Conservation (phyloP, 2,797 vertebrate species). For the Danio jaintianensis region DNA sequence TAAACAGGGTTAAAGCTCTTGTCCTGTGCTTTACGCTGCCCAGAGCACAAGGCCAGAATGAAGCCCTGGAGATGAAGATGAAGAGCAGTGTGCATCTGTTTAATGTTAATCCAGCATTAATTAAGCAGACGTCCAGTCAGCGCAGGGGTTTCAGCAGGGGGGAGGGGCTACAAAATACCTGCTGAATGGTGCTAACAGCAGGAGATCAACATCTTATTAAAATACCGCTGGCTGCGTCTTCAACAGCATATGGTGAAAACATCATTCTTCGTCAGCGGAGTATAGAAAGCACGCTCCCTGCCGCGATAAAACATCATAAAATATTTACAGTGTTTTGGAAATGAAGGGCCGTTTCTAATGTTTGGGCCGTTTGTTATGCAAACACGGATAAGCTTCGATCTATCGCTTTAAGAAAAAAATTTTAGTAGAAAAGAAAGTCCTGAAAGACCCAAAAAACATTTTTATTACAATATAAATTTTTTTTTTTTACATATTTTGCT, state of each 20-base stretch:
- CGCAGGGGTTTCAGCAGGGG: slow-evolving; percentile 58
- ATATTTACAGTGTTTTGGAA: not conserved
- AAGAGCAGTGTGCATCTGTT: slow-evolving; percentile 73
- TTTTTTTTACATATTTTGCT: too few species aligned
- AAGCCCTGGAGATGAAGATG: slow-evolving; percentile 65
- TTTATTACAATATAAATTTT: too few species aligned
- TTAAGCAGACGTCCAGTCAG: slow-evolving; percentile 71
- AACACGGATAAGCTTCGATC: not conserved
- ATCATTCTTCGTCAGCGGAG: too few species aligned
- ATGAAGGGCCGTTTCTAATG: not conserved
- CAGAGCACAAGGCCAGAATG: slow-evolving; percentile 64
- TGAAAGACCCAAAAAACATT: too few species aligned
- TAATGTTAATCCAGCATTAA: slow-evolving; percentile 77
- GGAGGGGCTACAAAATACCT: slow-evolving; percentile 58
- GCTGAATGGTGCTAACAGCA: slow-evolving; percentile 73
- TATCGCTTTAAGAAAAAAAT: too few species aligned
- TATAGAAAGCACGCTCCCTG: too few species aligned
- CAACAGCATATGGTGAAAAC: not conserved
- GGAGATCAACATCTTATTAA: slow-evolving; percentile 71
- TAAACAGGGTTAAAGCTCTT: slow-evolving; percentile 74
- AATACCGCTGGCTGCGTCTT: not conserved
- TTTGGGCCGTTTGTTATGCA: not conserved
- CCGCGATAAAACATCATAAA: not conserved
- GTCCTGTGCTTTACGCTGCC: slow-evolving; percentile 65
- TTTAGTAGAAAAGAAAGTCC: too few species aligned